Conservation (phyloP, 1,140 invertebrate genomes). For the Ericerus pela region DNA sequence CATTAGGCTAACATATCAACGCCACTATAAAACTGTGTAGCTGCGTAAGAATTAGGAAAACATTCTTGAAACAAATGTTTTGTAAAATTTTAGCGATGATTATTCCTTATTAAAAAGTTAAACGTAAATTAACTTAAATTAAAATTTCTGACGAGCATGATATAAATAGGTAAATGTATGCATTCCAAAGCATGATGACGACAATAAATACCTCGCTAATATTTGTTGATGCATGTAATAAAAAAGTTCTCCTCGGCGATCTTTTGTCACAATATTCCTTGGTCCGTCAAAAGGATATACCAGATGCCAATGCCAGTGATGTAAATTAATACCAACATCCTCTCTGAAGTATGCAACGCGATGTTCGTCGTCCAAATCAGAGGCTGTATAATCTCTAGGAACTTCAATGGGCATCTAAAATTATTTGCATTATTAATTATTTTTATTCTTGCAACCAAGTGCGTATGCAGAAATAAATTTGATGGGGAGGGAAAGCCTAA, state of each 20-base stretch:
- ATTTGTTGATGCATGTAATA: conserved; percentile 68
- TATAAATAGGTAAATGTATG: not conserved
- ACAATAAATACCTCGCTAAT: conserved; percentile 37
- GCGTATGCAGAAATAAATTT: too few relatives aligned
- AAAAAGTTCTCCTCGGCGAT: conserved; percentile 57
- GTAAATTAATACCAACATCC: conserved; percentile 54
- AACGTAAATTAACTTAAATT: too few relatives aligned
- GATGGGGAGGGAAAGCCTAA: too few relatives aligned
- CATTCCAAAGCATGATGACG: too few relatives aligned
- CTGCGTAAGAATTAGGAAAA: too few relatives aligned
- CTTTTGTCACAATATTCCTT: conserved; percentile 42
- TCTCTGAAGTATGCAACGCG: conserved; percentile 55
- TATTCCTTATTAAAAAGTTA: too few relatives aligned
- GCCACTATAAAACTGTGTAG: too few relatives aligned
- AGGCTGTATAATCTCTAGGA: conserved; percentile 54
- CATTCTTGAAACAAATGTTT: too few relatives aligned
- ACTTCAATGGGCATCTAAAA: conserved; percentile 43
- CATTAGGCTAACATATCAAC: too few relatives aligned
- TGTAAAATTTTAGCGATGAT: too few relatives aligned
- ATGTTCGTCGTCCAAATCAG: conserved; percentile 55
- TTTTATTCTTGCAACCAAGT: too few relatives aligned
- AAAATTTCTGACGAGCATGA: too few relatives aligned
- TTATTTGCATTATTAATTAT: not conserved
- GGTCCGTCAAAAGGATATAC: conserved; percentile 33
- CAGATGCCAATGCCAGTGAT: conserved; percentile 60